Conservation (phyloP, 2,888 invertebrate genomes). For the Ommatoiulus sabulosus region DNA sequence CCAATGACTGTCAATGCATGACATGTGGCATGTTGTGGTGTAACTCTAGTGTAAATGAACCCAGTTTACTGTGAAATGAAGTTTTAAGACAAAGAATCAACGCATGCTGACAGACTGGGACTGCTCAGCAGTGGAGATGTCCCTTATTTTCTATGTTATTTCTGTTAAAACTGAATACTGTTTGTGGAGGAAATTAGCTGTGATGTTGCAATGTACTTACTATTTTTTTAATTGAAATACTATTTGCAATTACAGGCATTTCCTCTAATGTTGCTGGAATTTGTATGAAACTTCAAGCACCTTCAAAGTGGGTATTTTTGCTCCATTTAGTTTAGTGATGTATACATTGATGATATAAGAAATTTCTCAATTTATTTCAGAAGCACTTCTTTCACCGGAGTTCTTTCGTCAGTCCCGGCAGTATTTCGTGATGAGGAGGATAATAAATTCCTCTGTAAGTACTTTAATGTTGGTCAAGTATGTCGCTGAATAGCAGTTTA, state of each 20-base stretch:
- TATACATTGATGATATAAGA: background rate
- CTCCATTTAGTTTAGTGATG: background rate
- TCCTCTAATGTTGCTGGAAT: constrained; percentile 57
- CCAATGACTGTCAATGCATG: too few species aligned
- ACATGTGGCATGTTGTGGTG: too few species aligned
- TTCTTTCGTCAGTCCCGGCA: constrained; percentile 10
- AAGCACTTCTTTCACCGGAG: background rate
- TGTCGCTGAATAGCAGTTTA: background rate
- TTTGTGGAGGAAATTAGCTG: too few species aligned
- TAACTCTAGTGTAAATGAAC: too few species aligned
- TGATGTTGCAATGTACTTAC: too few species aligned
- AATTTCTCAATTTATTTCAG: constrained; percentile 31
- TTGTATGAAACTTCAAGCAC: constrained; percentile 60
- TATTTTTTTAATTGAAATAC: constrained; percentile 16
- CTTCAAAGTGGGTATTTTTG: constrained; percentile 37
- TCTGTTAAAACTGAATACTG: too few species aligned
- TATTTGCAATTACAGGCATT: constrained; percentile 10
- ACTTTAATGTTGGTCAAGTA: background rate
- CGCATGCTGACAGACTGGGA: too few species aligned
- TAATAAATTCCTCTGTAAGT: constrained; percentile 47
- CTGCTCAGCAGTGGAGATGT: too few species aligned
- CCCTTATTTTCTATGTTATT: too few species aligned
- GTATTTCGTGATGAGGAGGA: constrained; percentile 56
- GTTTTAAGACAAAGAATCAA: too few species aligned
- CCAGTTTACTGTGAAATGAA: too few species aligned